Conservation (phyloP, 2,113 vertebrate genomes). For the Uria lomvia region DNA sequence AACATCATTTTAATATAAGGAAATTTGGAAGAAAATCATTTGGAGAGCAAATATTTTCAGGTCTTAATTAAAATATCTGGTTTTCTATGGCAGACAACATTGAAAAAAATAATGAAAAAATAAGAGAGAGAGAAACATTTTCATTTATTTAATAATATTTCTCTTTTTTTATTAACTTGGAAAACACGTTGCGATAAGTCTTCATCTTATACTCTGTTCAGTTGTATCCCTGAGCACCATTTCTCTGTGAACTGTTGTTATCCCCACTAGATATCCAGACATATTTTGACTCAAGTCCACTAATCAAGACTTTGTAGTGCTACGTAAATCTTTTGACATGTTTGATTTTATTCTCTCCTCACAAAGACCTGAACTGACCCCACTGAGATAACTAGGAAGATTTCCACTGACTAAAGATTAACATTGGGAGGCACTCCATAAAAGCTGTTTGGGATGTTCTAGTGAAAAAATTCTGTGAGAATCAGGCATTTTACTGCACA, state of each 20-base stretch:
- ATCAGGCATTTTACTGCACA: background rate
- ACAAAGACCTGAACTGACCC: background rate
- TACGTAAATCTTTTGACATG: background rate
- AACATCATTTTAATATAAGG: background rate
- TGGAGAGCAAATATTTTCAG: background rate
- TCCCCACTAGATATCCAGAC: background rate
- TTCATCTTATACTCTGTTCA: background rate
- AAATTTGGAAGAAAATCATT: background rate
- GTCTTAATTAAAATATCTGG: background rate
- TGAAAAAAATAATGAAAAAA: no score
- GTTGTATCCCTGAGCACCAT: background rate
- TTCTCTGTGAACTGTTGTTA: background rate
- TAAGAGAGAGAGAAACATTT: background rate
- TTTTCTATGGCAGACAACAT: background rate
- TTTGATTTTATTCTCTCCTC: background rate
- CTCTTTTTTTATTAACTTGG: background rate
- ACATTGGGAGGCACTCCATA: background rate
- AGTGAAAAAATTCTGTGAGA: background rate
- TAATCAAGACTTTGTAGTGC: background rate
- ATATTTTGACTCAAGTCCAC: background rate
- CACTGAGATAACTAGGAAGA: background rate
- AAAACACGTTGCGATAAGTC: background rate
- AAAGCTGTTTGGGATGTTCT: background rate
- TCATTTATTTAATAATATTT: background rate
- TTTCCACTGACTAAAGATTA: background rate